Conservation (phyloP, 1,140 invertebrate genomes). For the Meteorus sp. region DNA sequence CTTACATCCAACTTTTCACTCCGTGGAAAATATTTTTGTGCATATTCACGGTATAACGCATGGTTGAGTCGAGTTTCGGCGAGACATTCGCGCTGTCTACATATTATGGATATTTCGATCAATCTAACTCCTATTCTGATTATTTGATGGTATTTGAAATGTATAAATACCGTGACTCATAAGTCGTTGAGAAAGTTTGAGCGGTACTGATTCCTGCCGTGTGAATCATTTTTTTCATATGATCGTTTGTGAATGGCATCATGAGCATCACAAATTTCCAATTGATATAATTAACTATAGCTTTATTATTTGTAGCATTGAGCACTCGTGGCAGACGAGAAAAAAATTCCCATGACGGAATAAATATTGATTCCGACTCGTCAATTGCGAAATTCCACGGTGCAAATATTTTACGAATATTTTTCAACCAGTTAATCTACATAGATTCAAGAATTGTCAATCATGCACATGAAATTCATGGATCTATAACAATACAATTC, state of each 20-base stretch:
- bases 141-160: too few species aligned
- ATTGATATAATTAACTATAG: conserved; percentile 6
- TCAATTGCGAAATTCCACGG: background rate
- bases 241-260: background rate
- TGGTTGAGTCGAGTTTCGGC: background rate
- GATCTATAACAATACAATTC: background rate
- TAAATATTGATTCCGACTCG: background rate
- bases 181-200: too few species aligned
- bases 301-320: background rate
- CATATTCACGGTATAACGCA: background rate
- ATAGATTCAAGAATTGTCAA: too few species aligned
- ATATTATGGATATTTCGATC: too few species aligned
- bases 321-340: background rate
- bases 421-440: background rate
- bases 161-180: too few species aligned
- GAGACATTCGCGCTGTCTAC: background rate
- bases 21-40: background rate
- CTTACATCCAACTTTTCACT: background rate
- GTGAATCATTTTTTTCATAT: background rate
- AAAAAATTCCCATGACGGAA: background rate
- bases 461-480: too few species aligned
- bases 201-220: too few species aligned
- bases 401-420: background rate
- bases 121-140: too few species aligned
- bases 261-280: conserved; percentile 3